Evolutionary conservation across 2,797 vertebrate species (phyloP).

Genomic region (Acipenser ruthenus): DNA sequence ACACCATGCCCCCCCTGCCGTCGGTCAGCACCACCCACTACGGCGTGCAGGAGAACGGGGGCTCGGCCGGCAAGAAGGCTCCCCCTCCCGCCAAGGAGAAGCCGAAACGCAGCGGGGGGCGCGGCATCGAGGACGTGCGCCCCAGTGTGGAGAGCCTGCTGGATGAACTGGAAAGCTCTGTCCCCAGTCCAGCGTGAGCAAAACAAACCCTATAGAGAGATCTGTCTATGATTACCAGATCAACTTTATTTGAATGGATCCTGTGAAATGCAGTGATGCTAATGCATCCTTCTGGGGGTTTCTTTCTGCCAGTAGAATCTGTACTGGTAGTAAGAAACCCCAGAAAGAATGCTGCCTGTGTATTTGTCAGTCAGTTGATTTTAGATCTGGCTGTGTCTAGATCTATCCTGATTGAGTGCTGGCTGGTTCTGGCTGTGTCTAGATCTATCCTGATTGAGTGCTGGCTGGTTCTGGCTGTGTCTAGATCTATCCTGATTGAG

Average conservation of each 20-base stretch:
- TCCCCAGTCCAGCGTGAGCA: constrained; percentile 82
- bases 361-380: no score
- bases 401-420: not conserved
- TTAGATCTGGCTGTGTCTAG: no score
- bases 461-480: no score
- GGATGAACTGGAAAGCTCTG: constrained; percentile 85
- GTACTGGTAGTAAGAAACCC: no score
- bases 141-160: constrained; percentile 86
- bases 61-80: constrained; percentile 54
- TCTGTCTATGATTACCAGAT: no score
- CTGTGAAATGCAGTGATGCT: no score
- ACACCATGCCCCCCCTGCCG: constrained; percentile 56
- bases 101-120: constrained; percentile 72
- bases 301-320: no score
- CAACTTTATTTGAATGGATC: no score
- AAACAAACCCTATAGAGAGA: not conserved
- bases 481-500: no score
- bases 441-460: no score
- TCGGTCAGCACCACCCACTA: constrained; percentile 72
- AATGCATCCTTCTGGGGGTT: no score
- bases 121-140: constrained; percentile 69
- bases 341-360: no score
- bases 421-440: not conserved
- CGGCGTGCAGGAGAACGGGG: constrained; percentile 68
- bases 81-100: constrained; percentile 70